phyloP scores from a whole-genome alignment of 1,140 invertebrate species.

The Listronotus oregonensis region DNA sequence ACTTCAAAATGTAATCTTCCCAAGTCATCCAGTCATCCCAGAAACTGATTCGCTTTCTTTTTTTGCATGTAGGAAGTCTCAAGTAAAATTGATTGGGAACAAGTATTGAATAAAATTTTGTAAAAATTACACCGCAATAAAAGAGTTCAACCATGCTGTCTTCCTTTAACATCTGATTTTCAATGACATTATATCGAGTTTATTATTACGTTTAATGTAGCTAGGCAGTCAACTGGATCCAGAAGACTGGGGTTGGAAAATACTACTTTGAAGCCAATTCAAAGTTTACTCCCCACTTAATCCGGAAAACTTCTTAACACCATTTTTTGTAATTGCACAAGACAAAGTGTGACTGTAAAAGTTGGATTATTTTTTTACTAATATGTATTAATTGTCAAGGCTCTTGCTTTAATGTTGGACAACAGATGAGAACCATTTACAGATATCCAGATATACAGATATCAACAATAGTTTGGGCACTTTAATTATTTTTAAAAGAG shows the following conservation, averaged over 20 bases:
- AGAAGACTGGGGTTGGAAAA: conserved; percentile 41
- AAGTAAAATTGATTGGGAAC: conserved; percentile 44
- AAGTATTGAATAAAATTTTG: conserved; percentile 42
- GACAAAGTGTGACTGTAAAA: conserved; percentile 14
- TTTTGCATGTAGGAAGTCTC: too few species aligned
- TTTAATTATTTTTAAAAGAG: too few species aligned
- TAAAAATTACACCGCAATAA: conserved; percentile 15
- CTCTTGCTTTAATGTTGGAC: conserved; percentile 32
- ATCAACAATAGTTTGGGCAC: too few species aligned
- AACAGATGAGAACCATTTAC: conserved; percentile 31
- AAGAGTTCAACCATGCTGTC: conserved; percentile 24
- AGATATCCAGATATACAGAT: background rate
- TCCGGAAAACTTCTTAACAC: conserved; percentile 44
- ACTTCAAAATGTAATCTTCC: background rate
- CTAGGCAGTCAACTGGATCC: conserved; percentile 38
- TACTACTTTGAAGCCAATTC: conserved; percentile 42
- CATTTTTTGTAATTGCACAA: conserved; percentile 28
- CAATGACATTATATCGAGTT: conserved; percentile 11
- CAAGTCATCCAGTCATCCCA: conserved; percentile 39
- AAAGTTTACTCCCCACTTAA: conserved; percentile 46
- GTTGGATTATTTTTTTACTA: conserved; percentile 10
- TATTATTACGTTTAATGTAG: conserved; percentile 23
- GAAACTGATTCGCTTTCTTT: too few species aligned
- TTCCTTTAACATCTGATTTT: conserved; percentile 21
- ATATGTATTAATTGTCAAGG: conserved; percentile 3